Base-by-base conservation (phyloP, 2,113 vertebrate species). In the Aramus guarauna region DNA sequence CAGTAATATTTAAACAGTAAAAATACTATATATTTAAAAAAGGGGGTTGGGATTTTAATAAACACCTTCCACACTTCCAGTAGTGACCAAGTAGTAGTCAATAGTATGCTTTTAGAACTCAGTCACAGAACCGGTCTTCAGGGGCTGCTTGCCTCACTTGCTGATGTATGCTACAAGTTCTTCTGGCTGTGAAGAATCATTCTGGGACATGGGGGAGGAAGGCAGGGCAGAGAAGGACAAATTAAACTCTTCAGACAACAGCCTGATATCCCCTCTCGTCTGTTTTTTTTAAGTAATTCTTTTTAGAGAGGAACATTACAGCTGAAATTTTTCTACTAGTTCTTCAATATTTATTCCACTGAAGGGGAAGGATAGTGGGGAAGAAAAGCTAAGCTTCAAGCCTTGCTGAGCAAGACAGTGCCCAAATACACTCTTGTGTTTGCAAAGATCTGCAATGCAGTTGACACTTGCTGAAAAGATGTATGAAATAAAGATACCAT, bases 401-500 rank as follows among this genome's bases (percentile, higher is more conserved):
- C 39, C n/a, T 52, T 52, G 43, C 47, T 84, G 60, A 87, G 14
- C 12, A 89, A 79, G 22, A 53, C 1, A 53, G 29, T 84, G 11
- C 22, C 27, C 20, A 11, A 64, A 14, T 1, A 92, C 3, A 29
- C 18, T 62, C n/a, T 20, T 27, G 19, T n/a, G 43, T 32, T 81
- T 92, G 88, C 36, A 59, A 3, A 58, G 30, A 41, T 16, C 21
- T 72, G 72, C 27, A 76, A 50, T 2, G 34, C 43, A 68, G 53
- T 58, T 81, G 45, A 34, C 26, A 23, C 7, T 26, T 55, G 66
- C 36, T 85, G 11, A 64, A 82, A 30, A 75, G 9, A 82, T 29
- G 6, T 39, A 83, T 27, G 43, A 85, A 86, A 66, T 19, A 18
- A 72, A 78, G 78, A 24, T 97, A 99, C 99, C 99, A 98, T 98